Evolutionary conservation across 2,113 vertebrate genomes (phyloP), one percentile per base, ranked within the genome.

Genomic region (Onychostruthus taczanowskii): DNA sequence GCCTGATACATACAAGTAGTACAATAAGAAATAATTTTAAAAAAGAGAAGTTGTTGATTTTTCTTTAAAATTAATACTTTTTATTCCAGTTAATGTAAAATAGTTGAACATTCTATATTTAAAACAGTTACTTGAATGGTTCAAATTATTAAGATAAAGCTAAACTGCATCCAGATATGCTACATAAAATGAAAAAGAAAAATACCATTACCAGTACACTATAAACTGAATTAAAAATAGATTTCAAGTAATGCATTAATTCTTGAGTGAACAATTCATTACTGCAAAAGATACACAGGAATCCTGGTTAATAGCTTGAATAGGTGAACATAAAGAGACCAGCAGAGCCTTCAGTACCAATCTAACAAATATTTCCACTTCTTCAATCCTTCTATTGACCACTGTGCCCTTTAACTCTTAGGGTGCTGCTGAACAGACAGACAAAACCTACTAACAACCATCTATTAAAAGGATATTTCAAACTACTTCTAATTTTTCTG

Each of bases 21-120:
- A 35, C 9, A 75, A 30, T 8, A 58, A 37, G 3, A 90, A 73
- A 28, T 17, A 3, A 24, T n/a, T 64, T 64, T 6, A 7, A 33
- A 37, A 43, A 46, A 39, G 10, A 0, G 6, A 79, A 56, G 11
- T 27, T 43, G 2, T 3, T 19, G 3, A 6, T 33, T 31, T 24
- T 67, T 56, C 55, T 72, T 64, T 30, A n/a, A 79, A 62, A 23
- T 10, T 6, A 52, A 44, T 23, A 22, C 23, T 62, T 75, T 30
- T 22, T 46, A 77, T 53, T 79, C 11, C 27, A 72, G 13, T 47
- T 83, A n/a, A 37, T 20, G 6, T 31, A 63, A 1, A 13, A 31
- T 9, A 83, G 22, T 26, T 61, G 27, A 21, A 47, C 1, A 2
- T 44, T 43, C 47, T 35, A 7, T 24, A 39, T 35, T 49, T 62